Base-by-base conservation (phyloP, 2,113 vertebrate species). In the Empidonax traillii region DNA sequence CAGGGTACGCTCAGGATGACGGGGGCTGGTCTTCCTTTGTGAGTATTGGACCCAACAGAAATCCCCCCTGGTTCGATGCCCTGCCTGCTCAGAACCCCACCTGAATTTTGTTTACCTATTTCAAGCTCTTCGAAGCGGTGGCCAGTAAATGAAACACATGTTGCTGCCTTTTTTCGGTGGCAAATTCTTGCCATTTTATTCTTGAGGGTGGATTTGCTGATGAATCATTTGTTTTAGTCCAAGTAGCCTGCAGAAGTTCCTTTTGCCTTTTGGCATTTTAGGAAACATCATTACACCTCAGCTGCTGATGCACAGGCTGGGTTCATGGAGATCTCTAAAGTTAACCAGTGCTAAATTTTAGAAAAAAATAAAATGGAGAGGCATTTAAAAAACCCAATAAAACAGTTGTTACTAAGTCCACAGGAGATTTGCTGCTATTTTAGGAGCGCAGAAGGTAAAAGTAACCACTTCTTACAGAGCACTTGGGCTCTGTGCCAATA, bases 21-120 rank as follows among this genome's bases (percentile, higher is more conserved):
- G 98, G 98, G 19, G 98, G 98, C 65, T 99, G 99, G 99, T 99
- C 94, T 2, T 98, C 99, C 3, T 99, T 99, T 97, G 98, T 99
- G 97, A 99, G 98, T 98, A 97, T 80, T 16, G 51, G 4, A 24
- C 25, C 62, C 14, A n/a, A 46, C 3, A 12, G 28, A 35, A 41
- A 41, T 41, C 10, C 5, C n/a, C 24, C n/a, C 37, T 20, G 35
- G 19, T 25, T 67, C 51, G 9, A 33, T 4, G 37, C 14, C 18
- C 28, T 37, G 19, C 6, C 24, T 35, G 56, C n/a, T 35, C 56
- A 24, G 73, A 93, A 24, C 4, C 61, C 51, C 8, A 22, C 23
- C 53, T 53, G 62, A 18, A 10, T 61, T 88, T 69, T 22, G 9
- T 8, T 2, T 9, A 37, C 19, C 12, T 39, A 6, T 59, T 78